Base-by-base conservation (phyloP, 2,113 vertebrate species). In the Ifrita kowaldi region DNA sequence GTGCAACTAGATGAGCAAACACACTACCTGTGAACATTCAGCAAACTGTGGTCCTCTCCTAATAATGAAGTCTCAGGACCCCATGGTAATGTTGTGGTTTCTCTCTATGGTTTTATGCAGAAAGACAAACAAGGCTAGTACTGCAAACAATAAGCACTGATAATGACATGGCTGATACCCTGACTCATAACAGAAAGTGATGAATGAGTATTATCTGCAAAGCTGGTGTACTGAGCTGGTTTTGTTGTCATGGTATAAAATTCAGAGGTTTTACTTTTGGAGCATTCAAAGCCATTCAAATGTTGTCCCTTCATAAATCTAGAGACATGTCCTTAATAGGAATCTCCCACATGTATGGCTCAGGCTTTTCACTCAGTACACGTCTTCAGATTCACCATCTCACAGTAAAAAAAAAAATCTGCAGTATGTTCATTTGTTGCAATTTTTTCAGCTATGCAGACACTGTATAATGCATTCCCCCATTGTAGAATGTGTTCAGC, bases 21-120 rank as follows among this genome's bases (percentile, higher is more conserved):
- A 19, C 22, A 16, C 44, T 18, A 11, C n/a, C 39, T 24, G 24
- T 16, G 71, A 91, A 30, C 24, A 21, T 28, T 37, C 69, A 84
- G 77, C n/a, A 53, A 67, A 62, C 3, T 56, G 19, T 5, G 17
- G 15, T 53, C 26, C 55, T 8, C 44, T 69, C 73, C 50, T 59
- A 60, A 55, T 1, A 26, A 67, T 20, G 24, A 68, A 55, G 24
- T 41, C 30, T 64, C 33, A 21, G 27, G 44, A 26, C 4, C 53
- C 9, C 27, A 44, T 0, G 0, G n/a, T 12, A 64, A 52, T 3
- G 6, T 15, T 64, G 7, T 26, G 16, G 8, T 49, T 62, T 44
- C 67, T 64, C 32, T 6, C 11, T 84, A 77, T 22, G 0, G 0
- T 49, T 91, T 82, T 41, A 7, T 64, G 56, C 42, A 60, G 65